Percentiles rank a stretch among this genome's conserved stretches.
Conservation (phyloP, 2,797 vertebrate genomes). For the Tragelaphus eurycerus region DNA sequence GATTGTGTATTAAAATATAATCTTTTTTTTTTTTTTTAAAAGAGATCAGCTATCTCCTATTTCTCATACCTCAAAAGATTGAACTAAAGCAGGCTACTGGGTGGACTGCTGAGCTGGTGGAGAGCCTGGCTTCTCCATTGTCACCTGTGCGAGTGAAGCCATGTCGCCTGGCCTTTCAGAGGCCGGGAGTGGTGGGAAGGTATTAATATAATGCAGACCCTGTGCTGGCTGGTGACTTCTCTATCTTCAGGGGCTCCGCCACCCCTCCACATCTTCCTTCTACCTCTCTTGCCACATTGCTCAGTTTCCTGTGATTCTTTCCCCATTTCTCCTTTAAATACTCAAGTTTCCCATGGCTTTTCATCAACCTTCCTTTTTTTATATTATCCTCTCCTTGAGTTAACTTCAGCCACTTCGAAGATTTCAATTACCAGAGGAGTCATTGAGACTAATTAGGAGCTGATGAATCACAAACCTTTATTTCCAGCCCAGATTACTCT, state of each 20-base stretch:
- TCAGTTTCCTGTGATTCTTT: background rate
- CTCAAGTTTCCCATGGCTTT: background rate
- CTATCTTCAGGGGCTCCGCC: background rate
- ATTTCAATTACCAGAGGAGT: slow-evolving; percentile 58
- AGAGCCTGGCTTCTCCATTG: background rate
- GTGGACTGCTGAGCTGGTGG: background rate
- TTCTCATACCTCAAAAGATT: background rate
- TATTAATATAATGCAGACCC: background rate
- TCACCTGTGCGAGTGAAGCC: background rate
- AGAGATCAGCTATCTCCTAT: background rate
- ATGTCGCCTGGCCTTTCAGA: background rate
- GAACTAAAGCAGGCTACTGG: background rate
- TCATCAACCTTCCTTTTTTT: slow-evolving; percentile 37
- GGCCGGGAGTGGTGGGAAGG: background rate
- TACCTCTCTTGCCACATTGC: background rate
- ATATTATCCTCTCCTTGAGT: slow-evolving; percentile 25
- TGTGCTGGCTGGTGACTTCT: background rate
- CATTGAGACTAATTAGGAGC: slow-evolving; percentile 56
- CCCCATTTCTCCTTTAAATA: background rate
- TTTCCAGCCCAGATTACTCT: slow-evolving; percentile 55
- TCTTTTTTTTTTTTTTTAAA: too few relatives aligned
- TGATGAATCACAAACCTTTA: slow-evolving; percentile 67
- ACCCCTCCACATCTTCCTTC: background rate
- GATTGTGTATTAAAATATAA: background rate
- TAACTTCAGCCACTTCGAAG: slow-evolving; percentile 58